These are phyloP conservation scores for Abrostola triplasia DNA, from an alignment of 2,888 invertebrate species.

Conservation along the genomic window DNA sequence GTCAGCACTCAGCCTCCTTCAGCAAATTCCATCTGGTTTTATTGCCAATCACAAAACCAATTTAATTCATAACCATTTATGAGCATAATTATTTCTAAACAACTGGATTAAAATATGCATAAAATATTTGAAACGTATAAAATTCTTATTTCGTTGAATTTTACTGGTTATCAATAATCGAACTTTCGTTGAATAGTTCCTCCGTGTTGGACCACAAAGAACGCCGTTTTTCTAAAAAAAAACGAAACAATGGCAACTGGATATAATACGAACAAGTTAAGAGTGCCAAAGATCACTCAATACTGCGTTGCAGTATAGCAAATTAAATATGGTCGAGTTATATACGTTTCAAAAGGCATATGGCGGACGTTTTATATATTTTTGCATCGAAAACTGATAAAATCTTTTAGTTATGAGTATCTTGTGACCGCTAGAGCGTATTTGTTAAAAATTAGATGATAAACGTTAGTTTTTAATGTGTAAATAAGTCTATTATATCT, in stretches of 20 bases:
- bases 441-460: conserved; percentile 87
- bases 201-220: conserved; percentile 59
- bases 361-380: conserved; percentile 89
- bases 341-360: conserved; percentile 88
- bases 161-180: conserved; percentile 19
- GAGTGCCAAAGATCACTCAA: conserved; percentile 39
- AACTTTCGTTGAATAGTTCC: conserved; percentile 6
- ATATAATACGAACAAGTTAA: conserved; percentile 72
- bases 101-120: neutral
- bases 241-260: conserved; percentile 80
- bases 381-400: conserved; percentile 89
- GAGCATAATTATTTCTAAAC: neutral
- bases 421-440: conserved; percentile 87
- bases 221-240: conserved; percentile 73
- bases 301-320: conserved; percentile 29
- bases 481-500: conserved; percentile 87
- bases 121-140: neutral
- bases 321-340: conserved; percentile 65
- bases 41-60: neutral
- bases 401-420: conserved; percentile 88
- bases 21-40: neutral
- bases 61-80: neutral
- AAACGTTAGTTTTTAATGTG: conserved; percentile 87
- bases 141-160: conserved; percentile 19
- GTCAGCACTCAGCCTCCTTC: too few species aligned